Base-by-base conservation (phyloP, 2,113 vertebrate genomes). In the Ptychochromis oligacanthus region DNA sequence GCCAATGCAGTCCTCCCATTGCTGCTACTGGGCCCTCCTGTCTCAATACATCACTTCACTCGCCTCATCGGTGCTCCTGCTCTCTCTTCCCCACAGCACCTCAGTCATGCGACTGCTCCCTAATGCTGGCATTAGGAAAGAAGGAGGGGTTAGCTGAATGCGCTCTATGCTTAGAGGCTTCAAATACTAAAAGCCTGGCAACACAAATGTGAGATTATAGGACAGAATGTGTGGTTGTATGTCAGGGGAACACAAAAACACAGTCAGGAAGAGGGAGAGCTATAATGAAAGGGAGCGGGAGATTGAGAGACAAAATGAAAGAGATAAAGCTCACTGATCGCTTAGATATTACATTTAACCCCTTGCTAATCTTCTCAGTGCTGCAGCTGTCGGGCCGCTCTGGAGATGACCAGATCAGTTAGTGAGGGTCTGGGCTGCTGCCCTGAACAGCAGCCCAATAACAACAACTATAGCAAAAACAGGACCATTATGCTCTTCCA, bases 11-110 rank as follows among this genome's bases (percentile, higher is more conserved):
- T 88, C 82, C 79, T 89, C 82, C 88, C 83, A 79, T 83, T 78
- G 40, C 70, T 77, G 72, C 80, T 87, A 86, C 86, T 83, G 76
- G 82, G 82, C 43, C 67, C 36, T 88, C 82, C 81, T 90, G 89
- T 94, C 92, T 93, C 79, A 92, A 80, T 91, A 87, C 88, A 94
- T 95, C 88, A 91, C 81, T 91, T 93, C 93, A 95, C 31, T 77
- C 18, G 65, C 89, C 85, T 93, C 90, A 81, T 90, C 64, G 40
- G 76, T 86, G 76, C 86, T 84, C 77, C 62, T 8, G 70, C 89
- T 80, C 88, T 75, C 83, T 89, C 78, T 80, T 82, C 62, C 62
- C 58, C 15, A 24, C 83, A 89, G 82, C 79, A 87, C 90, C 90
- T 88, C 92, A 86, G 92, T 87, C 92, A 93, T 87, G 79, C 49